Evolutionary conservation across 1,140 invertebrate species (phyloP), one percentile per base, ranked within the genome.

Genomic region (Psilanteris sp.): DNA sequence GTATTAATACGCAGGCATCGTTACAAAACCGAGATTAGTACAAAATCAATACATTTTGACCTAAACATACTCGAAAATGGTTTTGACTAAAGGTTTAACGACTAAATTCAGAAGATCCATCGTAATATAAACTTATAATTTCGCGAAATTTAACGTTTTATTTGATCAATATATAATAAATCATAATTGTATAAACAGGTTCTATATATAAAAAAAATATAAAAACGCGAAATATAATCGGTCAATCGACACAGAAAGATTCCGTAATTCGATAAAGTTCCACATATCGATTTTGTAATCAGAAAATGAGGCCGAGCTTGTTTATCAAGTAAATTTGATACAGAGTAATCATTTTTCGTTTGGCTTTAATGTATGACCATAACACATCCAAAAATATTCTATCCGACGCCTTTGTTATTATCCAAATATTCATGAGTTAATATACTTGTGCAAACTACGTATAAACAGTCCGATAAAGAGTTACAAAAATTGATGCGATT

Each of bases 211-310:
- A 43, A 52, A 64, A 34, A 59, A 16, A 61, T 39, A 55, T 46
- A 52, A 62, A 50, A 59, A 10, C 31, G 9, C 9, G 26, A n/a
- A 37, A 14, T 16, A 20, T 44, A 71, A 52, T 71, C 59, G 48
- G 48, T 50, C 54, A 71, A 72, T 66, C 74, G 74, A 13, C 74
- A 77, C 62, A 71, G 55, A 68, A 71, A 82, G 80, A 82, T 82
- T 67, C 67, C 70, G 48, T 48, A 46, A 68, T 77, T 70, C 31
- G 78, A 82, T 82, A 82, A 80, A 82, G 68, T 77, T 79, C 52
- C 66, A 34, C 59, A 55, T 77, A 82, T 82, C 80, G 80, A 80
- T 82, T 80, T 79, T 80, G 73, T 78, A 78, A 80, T 80, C 79
- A 75, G 67, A 67, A 78, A 82, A 79, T 54, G 64, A 77, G 80